phyloP scores from a whole-genome alignment of 2,888 invertebrate genomes.

The Anarsia innoxiella region DNA sequence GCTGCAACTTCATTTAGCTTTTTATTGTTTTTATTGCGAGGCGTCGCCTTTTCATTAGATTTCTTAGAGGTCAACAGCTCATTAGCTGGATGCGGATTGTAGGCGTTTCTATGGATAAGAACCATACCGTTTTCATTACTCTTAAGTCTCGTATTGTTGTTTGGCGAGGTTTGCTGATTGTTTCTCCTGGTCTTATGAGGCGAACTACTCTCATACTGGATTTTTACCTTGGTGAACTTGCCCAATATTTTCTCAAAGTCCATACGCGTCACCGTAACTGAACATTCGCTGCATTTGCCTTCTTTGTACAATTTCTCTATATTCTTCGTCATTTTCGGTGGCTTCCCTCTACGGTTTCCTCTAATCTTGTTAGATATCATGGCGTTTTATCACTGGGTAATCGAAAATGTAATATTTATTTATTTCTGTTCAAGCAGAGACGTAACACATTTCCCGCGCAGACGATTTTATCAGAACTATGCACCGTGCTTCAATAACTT shows the following conservation, averaged over 20 bases:
- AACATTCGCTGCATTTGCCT: slow-evolving; percentile 62
- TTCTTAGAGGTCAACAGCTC: slow-evolving; percentile 33
- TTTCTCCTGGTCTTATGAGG: slow-evolving; percentile 37
- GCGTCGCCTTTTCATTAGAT: slow-evolving; percentile 25
- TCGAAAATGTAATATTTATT: too few species aligned
- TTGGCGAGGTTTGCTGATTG: slow-evolving; percentile 25
- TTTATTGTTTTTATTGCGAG: slow-evolving; percentile 6
- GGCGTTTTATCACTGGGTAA: slow-evolving; percentile 11
- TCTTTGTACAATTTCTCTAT: slow-evolving; percentile 58
- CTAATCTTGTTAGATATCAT: slow-evolving; percentile 59
- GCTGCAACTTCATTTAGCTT: slow-evolving; percentile 10
- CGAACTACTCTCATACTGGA: slow-evolving; percentile 58
- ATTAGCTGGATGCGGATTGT: slow-evolving; percentile 47
- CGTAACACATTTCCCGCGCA: slow-evolving; percentile 72
- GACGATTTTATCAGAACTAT: slow-evolving; percentile 23
- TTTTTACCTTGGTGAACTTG: slow-evolving; percentile 69
- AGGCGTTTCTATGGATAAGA: slow-evolving; percentile 44
- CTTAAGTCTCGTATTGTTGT: slow-evolving; percentile 46
- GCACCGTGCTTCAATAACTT: not conserved
- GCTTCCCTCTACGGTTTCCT: slow-evolving; percentile 41
- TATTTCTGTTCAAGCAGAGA: slow-evolving; percentile 10
- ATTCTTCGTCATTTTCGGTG: slow-evolving; percentile 49
- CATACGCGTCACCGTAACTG: slow-evolving; percentile 63
- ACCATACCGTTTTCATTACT: slow-evolving; percentile 69
- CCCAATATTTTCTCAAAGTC: slow-evolving; percentile 69